phyloP scores from a whole-genome alignment of 1,140 invertebrate species.

The Leptonema lineaticorne region DNA sequence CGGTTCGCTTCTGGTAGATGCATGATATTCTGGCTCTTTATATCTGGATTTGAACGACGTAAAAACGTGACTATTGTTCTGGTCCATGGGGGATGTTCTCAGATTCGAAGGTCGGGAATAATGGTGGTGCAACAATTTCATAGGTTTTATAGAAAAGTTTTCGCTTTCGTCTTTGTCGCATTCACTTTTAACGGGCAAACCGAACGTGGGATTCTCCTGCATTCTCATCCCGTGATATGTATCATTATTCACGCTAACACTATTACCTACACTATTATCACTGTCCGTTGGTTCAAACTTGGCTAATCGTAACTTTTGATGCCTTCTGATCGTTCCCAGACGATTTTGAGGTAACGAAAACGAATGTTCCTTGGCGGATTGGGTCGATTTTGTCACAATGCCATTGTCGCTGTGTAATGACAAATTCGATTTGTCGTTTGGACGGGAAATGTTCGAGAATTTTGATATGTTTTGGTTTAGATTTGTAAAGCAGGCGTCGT shows the following conservation, averaged over 20 bases:
- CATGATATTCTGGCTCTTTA: conserved; percentile 48
- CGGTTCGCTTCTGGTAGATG: conserved; percentile 51
- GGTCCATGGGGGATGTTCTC: conserved; percentile 45
- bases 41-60: conserved; percentile 27
- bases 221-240: conserved; percentile 37
- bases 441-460: conserved; percentile 44
- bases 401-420: conserved; percentile 31
- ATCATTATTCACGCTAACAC: conserved; percentile 13
- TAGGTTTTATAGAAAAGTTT: conserved; percentile 35
- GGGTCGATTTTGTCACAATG: conserved; percentile 18
- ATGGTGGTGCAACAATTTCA: conserved; percentile 38
- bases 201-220: conserved; percentile 46
- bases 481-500: conserved; percentile 59
- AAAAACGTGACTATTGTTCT: conserved; percentile 32
- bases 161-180: conserved; percentile 15
- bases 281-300: conserved; percentile 23
- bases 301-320: conserved; percentile 45
- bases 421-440: conserved; percentile 44
- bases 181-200: conserved; percentile 33
- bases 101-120: conserved; percentile 43
- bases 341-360: conserved; percentile 38
- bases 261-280: conserved; percentile 12
- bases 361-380: conserved; percentile 42
- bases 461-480: conserved; percentile 33
- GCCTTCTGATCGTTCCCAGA: conserved; percentile 44